Evolutionary conservation across 2,797 vertebrate genomes (phyloP), one percentile per base, ranked within the genome.

Genomic region (Pelochelys cantorii): DNA sequence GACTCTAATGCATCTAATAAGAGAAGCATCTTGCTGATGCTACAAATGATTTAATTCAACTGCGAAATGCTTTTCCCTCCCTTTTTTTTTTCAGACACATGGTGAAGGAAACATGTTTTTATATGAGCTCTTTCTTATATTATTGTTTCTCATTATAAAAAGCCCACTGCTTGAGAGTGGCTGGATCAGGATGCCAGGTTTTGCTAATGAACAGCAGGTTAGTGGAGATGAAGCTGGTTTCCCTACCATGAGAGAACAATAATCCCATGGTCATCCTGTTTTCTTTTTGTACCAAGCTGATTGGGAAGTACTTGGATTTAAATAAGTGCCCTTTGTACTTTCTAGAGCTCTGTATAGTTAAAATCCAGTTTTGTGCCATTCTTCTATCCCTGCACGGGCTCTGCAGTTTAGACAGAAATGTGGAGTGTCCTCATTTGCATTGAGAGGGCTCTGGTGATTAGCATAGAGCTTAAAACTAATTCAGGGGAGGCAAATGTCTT

Each of bases 151-250:
- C 81, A 18, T 81, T 84, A 14, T 31, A 23, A 77, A 17, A 52
- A 84, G 85, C 18, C 57, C 11, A 8, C 83, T 80, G 25, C n/a
- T 80, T 68, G 85, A 85, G 18, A 83, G 82, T 34, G 4, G 31
- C 48, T 84, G 82, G 31, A 78, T 56, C 13, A 90, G 56, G 23
- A 34, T 9, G 1, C 91, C 96, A 93, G 59, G 84, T 75, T 93
- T 87, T 20, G 34, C 85, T 90, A 96, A 83, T 87, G 87, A 93
- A 92, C 34, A 71, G 11, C 31, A 48, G 60, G 1, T 74, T 87
- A 89, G n/a, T 71, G 74, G 65, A 92, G 57, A 82, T 83, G 34
- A 71, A 94, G 75, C 83, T 89, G 48, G 60, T 83, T 90, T 92
- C 65, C 25, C 56, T 85, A n/a, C 34, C 81, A 42, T 42, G 6